A percentile compares a stretch with the other conserved stretches of the same genome.
These are phyloP conservation scores for Globia sparganii DNA, from an alignment of 2,888 invertebrate species.

Conservation along the genomic window DNA sequence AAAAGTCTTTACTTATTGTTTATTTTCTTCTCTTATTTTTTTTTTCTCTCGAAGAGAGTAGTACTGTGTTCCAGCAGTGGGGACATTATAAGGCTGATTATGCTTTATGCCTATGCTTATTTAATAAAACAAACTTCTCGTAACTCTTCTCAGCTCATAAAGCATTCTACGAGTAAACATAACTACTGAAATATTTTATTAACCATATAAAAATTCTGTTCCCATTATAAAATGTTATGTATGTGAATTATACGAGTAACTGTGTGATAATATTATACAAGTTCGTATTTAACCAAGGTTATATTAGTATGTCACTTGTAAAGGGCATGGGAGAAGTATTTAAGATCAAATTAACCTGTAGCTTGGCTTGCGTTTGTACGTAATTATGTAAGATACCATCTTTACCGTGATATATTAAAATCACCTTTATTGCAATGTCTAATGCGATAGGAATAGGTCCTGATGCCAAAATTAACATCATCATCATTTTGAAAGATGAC, in stretches of 20 bases:
- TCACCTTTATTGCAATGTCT: constrained; percentile 25
- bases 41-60: too few species aligned
- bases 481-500: background rate
- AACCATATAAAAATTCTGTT: constrained; percentile 43
- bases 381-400: constrained; percentile 39
- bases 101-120: background rate
- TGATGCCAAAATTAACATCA: background rate
- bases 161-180: constrained; percentile 10
- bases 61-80: too few species aligned
- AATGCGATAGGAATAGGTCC: background rate
- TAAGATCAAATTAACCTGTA: constrained; percentile 56
- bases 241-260: constrained; percentile 55
- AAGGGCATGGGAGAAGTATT: constrained; percentile 64
- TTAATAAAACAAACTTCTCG: background rate
- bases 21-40: background rate
- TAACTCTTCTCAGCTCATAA: background rate
- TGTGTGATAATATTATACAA: constrained; percentile 57
- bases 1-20: background rate
- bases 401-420: constrained; percentile 10
- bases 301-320: constrained; percentile 57
- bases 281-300: constrained; percentile 57
- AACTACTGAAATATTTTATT: constrained; percentile 22
- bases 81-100: background rate
- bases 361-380: constrained; percentile 6
- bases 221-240: constrained; percentile 52